Conservation (phyloP, 2,797 vertebrate species). For the Neosalanx taihuensis region DNA sequence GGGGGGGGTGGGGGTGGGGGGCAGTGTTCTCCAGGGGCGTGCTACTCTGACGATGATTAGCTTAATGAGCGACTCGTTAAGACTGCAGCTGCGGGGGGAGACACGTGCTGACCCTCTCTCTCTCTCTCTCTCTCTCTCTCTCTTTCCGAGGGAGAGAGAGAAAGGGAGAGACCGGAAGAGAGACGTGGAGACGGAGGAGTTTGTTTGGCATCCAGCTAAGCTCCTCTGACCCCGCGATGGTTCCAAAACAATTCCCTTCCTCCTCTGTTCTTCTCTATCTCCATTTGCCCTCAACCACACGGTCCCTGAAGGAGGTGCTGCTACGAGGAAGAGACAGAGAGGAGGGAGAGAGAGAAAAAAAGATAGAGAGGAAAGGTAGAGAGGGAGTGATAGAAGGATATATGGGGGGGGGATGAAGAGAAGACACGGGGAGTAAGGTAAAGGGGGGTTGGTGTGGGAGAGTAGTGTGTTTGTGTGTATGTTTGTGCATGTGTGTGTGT, state of each 20-base stretch:
- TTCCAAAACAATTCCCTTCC: conserved; percentile 20
- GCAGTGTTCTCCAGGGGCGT: conserved; percentile 29
- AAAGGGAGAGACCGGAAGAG: neutral
- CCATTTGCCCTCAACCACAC: neutral
- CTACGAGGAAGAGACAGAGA: neutral
- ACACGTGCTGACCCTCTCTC: conserved; percentile 39
- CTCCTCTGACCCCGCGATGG: conserved; percentile 34
- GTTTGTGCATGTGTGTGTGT: too few relatives aligned
- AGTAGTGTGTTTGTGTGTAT: too few relatives aligned
- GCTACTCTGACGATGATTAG: conserved; percentile 59
- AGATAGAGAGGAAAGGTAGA: neutral
- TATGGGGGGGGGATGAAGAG: too few relatives aligned
- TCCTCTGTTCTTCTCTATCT: neutral
- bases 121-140: conserved; percentile 24
- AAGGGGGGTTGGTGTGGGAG: too few relatives aligned
- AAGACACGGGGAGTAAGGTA: too few relatives aligned
- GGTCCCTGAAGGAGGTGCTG: neutral
- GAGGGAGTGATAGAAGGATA: neutral
- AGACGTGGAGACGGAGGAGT: neutral
- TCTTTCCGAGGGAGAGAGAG: neutral
- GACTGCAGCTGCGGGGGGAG: conserved; percentile 36
- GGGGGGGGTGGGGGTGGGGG: too few relatives aligned
- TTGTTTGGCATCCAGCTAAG: conserved; percentile 30
- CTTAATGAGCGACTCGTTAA: conserved; percentile 56
- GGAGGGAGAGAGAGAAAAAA: neutral